These are phyloP conservation scores for Siniperca undulata DNA, from an alignment of 2,797 vertebrate species.

Conservation along the genomic window DNA sequence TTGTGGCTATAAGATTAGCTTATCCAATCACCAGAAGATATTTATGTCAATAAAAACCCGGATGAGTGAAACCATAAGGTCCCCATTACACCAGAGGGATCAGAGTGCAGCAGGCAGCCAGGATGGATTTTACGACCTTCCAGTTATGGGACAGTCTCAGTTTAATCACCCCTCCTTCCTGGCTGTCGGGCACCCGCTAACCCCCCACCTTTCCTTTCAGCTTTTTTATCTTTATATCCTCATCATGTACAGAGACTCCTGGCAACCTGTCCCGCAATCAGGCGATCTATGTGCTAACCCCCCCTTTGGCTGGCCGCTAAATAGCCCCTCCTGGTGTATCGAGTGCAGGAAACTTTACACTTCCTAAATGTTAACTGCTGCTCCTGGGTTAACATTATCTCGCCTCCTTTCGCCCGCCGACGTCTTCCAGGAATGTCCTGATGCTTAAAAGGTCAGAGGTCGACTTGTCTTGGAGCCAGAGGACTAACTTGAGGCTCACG, in stretches of 20 bases:
- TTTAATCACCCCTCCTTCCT: constrained; percentile 48
- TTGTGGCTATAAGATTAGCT: constrained; percentile 28
- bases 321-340: constrained; percentile 39
- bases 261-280: constrained; percentile 36
- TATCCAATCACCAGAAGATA: constrained; percentile 29
- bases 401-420: neutral
- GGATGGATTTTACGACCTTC: constrained; percentile 60
- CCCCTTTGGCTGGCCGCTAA: constrained; percentile 32
- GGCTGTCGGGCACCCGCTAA: constrained; percentile 39
- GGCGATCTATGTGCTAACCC: neutral
- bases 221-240: constrained; percentile 54
- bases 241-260: constrained; percentile 34
- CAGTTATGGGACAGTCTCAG: constrained; percentile 48
- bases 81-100: constrained; percentile 39
- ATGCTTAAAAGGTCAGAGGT: constrained; percentile 72
- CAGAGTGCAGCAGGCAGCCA: constrained; percentile 40
- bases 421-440: constrained; percentile 50
- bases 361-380: constrained; percentile 67
- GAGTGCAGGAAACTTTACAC: constrained; percentile 58
- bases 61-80: constrained; percentile 42
- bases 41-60: constrained; percentile 18
- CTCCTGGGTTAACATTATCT: constrained; percentile 49
- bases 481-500: constrained; percentile 46
- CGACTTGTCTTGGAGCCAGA: constrained; percentile 53
- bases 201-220: constrained; percentile 4